Evolutionary conservation across 2,888 invertebrate species (phyloP), one percentile per base, ranked within the genome.

Genomic region (Caenorhabditis macrosperma): DNA sequence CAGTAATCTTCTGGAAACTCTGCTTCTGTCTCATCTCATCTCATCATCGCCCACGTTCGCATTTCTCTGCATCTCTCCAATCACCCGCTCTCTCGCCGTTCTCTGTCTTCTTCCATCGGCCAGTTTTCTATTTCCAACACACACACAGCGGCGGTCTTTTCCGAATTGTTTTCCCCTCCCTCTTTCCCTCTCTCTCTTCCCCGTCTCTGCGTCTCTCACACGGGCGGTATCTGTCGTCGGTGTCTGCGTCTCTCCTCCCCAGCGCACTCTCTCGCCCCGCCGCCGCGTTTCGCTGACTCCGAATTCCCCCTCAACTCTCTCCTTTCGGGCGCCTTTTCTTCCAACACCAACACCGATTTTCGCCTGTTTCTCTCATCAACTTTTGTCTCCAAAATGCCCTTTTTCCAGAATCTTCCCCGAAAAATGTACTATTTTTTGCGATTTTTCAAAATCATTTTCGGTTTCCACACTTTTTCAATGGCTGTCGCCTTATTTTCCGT

Each of bases 111-210:
- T 10, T 10, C 57, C 33, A 67, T 67, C 44, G 67, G 57, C 44
- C 67, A 67, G 67, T 67, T 67, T 66, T 66, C 66, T 66, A 55
- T 66, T 66, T 66, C 66, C 54, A 66, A 33, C 6, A 5, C 6
- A 64, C 66, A 55, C 38, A 44, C 44, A 54, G 66, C 54, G 52
- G 64, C 38, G 44, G 26, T 30, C 35, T 52, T 44, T 55, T 66
- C 33, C 22, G 66, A 66, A 55, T 66, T 66, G 66, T 66, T 66
- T 50, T 44, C 66, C 54, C n/a, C n/a, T n/a, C n/a, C n/a, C n/a
- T n/a, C n/a, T n/a, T n/a, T n/a, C n/a, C n/a, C n/a, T n/a, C n/a
- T n/a, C n/a, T n/a, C n/a, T n/a, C n/a, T n/a, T n/a, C n/a, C 46
- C 46, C 17, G 46, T 46, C 17, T 46, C n/a, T n/a, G n/a, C n/a